Base-by-base conservation (phyloP, 1,140 invertebrate genomes). In the Episyrphus balteatus region DNA sequence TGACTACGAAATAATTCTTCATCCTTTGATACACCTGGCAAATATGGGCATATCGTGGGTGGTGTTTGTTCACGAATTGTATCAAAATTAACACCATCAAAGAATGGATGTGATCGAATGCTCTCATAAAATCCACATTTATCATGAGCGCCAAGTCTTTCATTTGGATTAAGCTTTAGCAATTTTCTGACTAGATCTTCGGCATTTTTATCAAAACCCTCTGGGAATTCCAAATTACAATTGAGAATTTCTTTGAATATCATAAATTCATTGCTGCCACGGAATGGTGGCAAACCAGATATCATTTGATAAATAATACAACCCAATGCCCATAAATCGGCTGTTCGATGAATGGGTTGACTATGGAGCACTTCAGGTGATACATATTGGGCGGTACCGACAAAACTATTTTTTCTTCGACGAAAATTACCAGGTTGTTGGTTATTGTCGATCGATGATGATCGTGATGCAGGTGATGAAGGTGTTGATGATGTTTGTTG, bases 301-400 rank as follows among this genome's bases (percentile, higher is more conserved):
- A 97, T 81, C 86, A 99, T 94, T 73, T 99, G 95, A 71, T 92
- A 99, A 38, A 99, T 74, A 48, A 99, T 95, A 69, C 94, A 98
- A 6, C 94, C 97, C 26, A 97, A 74, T 0, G 95, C 95, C 96
- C 96, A 99, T n/a, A 98, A 73, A 72, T 99, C 96, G 7, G 88
- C 88, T 14, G 89, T 82, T 50, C 77, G 79, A 17, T 83, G 84
- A 18, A 85, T 82, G 2, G 76, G 78, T 55, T 88, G 84, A 61
- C 90, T 84, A 30, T 84, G 84, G 3, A 98, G 71, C 13, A 98
- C 74, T 71, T 99, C 96, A 7, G 96, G 96, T 39, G 92, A 95
- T 0, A 99, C 93, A 71, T 98, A 99, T 66, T 99, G 94, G 1
- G 96, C 94, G 13, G 96, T 99, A n/a, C 96, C 95, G 6, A 98